Evolutionary conservation across 2,797 vertebrate genomes (phyloP), one percentile per base, ranked within the genome.

Genomic region (Hylomyscus alleni): DNA sequence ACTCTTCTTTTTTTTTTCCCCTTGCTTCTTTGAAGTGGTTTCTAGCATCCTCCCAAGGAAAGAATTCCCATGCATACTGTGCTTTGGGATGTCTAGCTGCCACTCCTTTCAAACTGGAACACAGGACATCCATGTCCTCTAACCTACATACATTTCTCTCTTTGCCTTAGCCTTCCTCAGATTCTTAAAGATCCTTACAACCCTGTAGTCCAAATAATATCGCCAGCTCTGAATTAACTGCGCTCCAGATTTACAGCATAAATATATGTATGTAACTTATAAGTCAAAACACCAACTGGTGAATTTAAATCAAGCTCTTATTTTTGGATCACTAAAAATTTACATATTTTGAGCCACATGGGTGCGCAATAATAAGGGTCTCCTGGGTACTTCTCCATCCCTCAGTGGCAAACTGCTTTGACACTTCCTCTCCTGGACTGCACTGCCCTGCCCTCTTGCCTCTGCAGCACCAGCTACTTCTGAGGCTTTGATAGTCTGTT

Each of bases 271-370:
- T 44, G 14, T 72, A 80, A 92, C 91, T 92, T 94, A 86, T 96
- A 98, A 97, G 95, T 96, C 83, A 92, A 94, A 96, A 94, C 78
- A 92, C 90, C 88, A 95, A 89, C 88, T 92, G 56, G 56, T 62
- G 31, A 50, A 31, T 87, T 86, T 81, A 90, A 93, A 72, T 90
- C 92, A 94, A 90, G 87, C 37, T 75, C 81, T 97, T 97, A 90
- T 97, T 96, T 97, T 97, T 96, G 97, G 96, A 93, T 93, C 31
- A 67, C 86, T 31, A 93, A 83, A 72, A 60, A 78, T 69, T 24
- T 54, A 22, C 92, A 88, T 86, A 62, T 94, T 97, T 95, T 89
- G 14, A 10, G 86, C 54, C 24, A 34, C 73, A 44, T 72, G 69
- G 83, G 73, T 8, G 1, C n/a, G 11, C 10, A 37, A 78, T 11